A percentile compares a stretch with the other conserved stretches of the same genome.
phyloP scores from a whole-genome alignment of 2,888 invertebrate species.

The Caenorhabditis zanzibari region DNA sequence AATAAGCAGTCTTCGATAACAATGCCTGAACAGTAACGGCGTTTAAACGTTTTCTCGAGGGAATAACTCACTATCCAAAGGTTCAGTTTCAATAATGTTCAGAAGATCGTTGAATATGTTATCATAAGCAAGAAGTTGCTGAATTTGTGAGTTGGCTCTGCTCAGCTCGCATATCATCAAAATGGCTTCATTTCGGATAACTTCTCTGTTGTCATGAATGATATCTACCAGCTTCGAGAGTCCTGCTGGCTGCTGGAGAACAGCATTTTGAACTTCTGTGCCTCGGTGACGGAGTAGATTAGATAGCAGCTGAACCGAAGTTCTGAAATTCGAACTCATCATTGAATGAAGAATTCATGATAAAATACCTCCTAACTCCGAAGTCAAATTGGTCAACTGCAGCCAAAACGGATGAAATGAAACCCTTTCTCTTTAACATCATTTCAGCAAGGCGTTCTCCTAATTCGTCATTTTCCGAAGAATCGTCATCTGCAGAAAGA shows the following conservation, averaged over 20 bases:
- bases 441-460: constrained; percentile 85
- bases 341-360: not conserved
- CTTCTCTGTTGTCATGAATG: constrained; percentile 90
- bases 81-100: constrained; percentile 94
- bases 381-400: constrained; percentile 79
- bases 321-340: constrained; percentile 50
- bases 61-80: constrained; percentile 88
- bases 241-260: constrained; percentile 88
- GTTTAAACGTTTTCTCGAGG: too few species aligned
- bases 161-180: constrained; percentile 94
- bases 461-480: constrained; percentile 83
- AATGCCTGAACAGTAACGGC: constrained; percentile 87
- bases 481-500: constrained; percentile 87
- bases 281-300: constrained; percentile 90
- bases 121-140: constrained; percentile 98
- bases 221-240: constrained; percentile 98
- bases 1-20: constrained; percentile 98
- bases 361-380: constrained; percentile 74
- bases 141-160: constrained; percentile 93
- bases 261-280: constrained; percentile 86
- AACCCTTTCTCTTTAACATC: constrained; percentile 75
- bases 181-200: constrained; percentile 87
- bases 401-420: constrained; percentile 77
- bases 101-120: constrained; percentile 97
- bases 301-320: constrained; percentile 87